Percentiles rank a stretch among this genome's conserved stretches.
Evolutionary conservation across 2,113 vertebrate species (phyloP).

Genomic region (Sterna hirundo): DNA sequence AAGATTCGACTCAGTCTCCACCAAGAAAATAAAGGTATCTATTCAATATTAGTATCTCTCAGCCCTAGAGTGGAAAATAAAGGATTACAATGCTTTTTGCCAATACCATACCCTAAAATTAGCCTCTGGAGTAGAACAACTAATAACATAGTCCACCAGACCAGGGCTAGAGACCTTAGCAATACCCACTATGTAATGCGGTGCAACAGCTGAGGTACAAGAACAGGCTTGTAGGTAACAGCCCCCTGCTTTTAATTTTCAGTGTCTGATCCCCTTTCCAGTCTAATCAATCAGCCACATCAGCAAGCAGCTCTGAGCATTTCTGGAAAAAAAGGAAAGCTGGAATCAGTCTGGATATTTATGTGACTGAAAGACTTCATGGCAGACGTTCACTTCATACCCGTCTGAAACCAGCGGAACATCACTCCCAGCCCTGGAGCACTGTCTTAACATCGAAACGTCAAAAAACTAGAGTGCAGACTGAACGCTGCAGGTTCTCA

Average conservation of each 20-base stretch:
- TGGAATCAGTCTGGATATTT: background rate
- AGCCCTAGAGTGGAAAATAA: background rate
- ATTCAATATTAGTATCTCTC: background rate
- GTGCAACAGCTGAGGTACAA: background rate
- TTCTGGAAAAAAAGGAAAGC: background rate
- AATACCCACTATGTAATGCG: rapidly evolving
- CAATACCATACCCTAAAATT: background rate
- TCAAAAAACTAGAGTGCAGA: background rate
- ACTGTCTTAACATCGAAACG: rapidly evolving
- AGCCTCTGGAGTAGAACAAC: background rate
- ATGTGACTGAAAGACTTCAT: background rate
- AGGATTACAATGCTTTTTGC: background rate
- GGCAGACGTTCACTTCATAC: background rate
- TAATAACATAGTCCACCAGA: background rate
- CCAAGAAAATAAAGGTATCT: background rate
- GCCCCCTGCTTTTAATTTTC: background rate
- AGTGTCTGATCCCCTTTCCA: background rate
- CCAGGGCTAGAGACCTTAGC: background rate
- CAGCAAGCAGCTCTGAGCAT: background rate
- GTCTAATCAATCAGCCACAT: background rate
- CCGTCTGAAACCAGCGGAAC: background rate
- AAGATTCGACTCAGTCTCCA: background rate
- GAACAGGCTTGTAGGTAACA: background rate
- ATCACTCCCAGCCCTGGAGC: background rate
- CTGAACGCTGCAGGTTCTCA: background rate